Conservation (phyloP, 2,888 invertebrate genomes). For the Melinaea marsaeus region DNA sequence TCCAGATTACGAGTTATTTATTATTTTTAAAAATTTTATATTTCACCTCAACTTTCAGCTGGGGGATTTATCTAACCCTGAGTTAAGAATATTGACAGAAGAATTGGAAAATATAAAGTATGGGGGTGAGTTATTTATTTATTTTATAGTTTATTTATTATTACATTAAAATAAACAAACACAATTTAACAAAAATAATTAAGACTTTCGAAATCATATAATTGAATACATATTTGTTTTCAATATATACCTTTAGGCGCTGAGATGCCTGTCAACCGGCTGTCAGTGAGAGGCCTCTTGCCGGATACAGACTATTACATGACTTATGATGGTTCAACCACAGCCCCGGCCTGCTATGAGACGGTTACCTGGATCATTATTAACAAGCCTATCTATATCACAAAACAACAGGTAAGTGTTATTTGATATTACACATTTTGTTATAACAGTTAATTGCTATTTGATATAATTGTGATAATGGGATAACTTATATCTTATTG, state of each 20-base stretch:
- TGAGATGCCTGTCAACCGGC: constrained; percentile 88
- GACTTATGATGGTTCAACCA: constrained; percentile 98
- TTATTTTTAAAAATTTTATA: constrained; percentile 24
- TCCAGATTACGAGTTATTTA: background rate
- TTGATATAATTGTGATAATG: too few species aligned
- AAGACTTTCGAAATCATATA: too few species aligned
- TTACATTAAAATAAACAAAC: too few species aligned
- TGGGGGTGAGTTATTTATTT: constrained; percentile 82
- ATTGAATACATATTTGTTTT: background rate
- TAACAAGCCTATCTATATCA: constrained; percentile 98
- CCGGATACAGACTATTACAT: constrained; percentile 97
- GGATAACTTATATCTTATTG: too few species aligned
- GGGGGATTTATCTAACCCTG: constrained; percentile 94
- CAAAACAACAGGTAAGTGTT: constrained; percentile 92
- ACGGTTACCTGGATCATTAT: constrained; percentile 99
- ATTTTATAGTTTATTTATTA: background rate
- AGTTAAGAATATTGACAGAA: constrained; percentile 93
- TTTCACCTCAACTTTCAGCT: constrained; percentile 80
- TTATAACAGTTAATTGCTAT: constrained; percentile 5
- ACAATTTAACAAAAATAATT: too few species aligned
- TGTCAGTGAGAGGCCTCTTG: constrained; percentile 91
- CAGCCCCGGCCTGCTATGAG: constrained; percentile 98
- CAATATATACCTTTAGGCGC: constrained; percentile 77
- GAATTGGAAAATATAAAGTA: constrained; percentile 94
- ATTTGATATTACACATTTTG: constrained; percentile 11